phyloP scores from a whole-genome alignment of 2,888 invertebrate genomes.

The Microctonus brassicae region DNA sequence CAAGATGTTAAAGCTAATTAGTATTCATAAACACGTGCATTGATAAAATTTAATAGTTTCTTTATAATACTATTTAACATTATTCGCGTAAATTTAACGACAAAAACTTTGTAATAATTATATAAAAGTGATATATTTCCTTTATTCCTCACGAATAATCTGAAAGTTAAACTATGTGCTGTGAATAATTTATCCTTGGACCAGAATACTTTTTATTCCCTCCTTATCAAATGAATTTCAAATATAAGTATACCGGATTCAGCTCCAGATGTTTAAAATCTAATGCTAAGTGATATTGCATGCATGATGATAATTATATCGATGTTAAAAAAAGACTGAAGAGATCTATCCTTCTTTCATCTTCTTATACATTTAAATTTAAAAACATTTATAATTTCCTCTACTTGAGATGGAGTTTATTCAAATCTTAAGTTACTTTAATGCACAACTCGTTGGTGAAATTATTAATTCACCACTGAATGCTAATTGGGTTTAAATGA shows the following conservation, averaged over 20 bases:
- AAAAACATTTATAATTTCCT: not conserved
- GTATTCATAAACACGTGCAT: not conserved
- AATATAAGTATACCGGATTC: not conserved
- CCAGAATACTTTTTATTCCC: constrained; percentile 6
- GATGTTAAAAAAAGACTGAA: constrained; percentile 3
- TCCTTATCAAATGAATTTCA: constrained; percentile 12
- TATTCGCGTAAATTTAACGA: not conserved
- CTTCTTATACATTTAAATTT: not conserved
- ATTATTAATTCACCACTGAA: not conserved
- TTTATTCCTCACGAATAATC: not conserved
- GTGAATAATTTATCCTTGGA: not conserved
- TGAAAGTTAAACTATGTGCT: not conserved
- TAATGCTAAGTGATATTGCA: not conserved
- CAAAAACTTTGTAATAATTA: not conserved
- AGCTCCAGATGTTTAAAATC: not conserved
- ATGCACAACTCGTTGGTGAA: not conserved
- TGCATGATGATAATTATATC: not conserved
- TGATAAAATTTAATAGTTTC: not conserved
- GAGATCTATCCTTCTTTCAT: not conserved
- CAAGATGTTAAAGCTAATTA: not conserved
- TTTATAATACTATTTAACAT: not conserved
- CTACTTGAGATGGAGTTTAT: not conserved
- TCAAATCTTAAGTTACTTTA: not conserved
- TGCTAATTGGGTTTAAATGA: not conserved
- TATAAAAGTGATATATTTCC: not conserved